phyloP scores from a whole-genome alignment of 2,888 invertebrate species.

The Pyrochroa serraticornis region DNA sequence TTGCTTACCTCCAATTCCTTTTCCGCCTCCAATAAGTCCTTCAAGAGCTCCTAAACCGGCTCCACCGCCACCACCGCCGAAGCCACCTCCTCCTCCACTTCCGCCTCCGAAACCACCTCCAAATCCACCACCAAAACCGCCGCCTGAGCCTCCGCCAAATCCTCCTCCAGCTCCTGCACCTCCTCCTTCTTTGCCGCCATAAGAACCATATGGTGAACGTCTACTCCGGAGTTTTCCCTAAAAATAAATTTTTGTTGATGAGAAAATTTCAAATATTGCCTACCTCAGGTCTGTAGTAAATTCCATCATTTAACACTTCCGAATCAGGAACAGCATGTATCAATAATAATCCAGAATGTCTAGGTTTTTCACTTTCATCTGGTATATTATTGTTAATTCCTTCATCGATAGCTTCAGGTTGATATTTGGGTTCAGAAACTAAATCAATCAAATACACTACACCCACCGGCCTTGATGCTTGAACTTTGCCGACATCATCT shows the following conservation, averaged over 20 bases:
- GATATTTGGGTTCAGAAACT: constrained; percentile 27
- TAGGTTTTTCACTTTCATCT: constrained; percentile 26
- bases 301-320: constrained; percentile 48
- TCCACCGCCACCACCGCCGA: constrained; percentile 28
- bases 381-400: constrained; percentile 37
- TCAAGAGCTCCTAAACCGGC: constrained; percentile 54
- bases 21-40: background rate
- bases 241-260: constrained; percentile 7
- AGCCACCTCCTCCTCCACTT: constrained; percentile 52
- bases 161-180: constrained; percentile 33
- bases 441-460: constrained; percentile 46
- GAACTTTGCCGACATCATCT: background rate
- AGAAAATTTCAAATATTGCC: constrained; percentile 16
- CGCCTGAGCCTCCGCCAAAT: constrained; percentile 51
- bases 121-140: constrained; percentile 17
- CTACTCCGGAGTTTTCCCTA: constrained; percentile 27
- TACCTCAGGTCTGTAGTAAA: constrained; percentile 52
- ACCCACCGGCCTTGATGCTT: constrained; percentile 30
- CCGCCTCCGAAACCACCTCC: constrained; percentile 49
- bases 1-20: background rate
- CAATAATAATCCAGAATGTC: constrained; percentile 32
- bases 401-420: constrained; percentile 20
- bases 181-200: constrained; percentile 39
- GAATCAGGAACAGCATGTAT: constrained; percentile 42
- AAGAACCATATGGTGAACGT: constrained; percentile 32